These are phyloP conservation scores for Argopecten irradians DNA, from an alignment of 1,140 invertebrate genomes.

Conservation along the genomic window DNA sequence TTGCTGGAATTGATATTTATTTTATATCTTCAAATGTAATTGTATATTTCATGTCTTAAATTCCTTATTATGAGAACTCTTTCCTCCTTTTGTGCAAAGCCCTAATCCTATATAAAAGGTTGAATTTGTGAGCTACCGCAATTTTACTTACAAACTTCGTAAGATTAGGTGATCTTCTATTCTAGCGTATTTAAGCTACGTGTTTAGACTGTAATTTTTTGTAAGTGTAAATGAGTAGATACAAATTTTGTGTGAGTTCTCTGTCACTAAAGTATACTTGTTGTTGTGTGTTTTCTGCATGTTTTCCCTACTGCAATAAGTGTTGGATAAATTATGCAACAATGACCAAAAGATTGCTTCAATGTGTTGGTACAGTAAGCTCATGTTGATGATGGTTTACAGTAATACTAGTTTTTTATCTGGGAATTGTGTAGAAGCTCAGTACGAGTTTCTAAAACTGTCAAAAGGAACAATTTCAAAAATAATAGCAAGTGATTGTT, in stretches of 20 bases:
- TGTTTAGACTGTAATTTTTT: not conserved
- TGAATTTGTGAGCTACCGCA: not conserved
- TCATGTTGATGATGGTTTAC: not conserved
- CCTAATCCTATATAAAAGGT: not conserved
- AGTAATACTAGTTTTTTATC: too few relatives aligned
- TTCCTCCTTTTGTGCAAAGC: not conserved
- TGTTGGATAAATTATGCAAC: not conserved
- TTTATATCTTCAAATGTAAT: not conserved
- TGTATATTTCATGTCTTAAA: not conserved
- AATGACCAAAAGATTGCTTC: not conserved
- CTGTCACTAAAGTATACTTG: not conserved
- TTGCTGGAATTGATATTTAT: not conserved
- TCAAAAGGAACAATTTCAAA: too few relatives aligned
- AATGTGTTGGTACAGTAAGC: not conserved
- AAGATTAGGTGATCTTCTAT: not conserved
- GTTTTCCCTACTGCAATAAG: not conserved
- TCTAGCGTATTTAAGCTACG: not conserved
- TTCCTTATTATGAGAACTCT: not conserved
- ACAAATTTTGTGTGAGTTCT: not conserved
- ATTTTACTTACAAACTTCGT: not conserved
- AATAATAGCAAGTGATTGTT: too few relatives aligned
- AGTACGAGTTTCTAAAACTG: too few relatives aligned
- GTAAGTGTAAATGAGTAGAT: not conserved
- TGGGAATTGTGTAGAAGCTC: too few relatives aligned
- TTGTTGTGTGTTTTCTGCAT: not conserved